phyloP scores from a whole-genome alignment of 2,113 vertebrate species.

The Neolamprologus fasciatus region DNA sequence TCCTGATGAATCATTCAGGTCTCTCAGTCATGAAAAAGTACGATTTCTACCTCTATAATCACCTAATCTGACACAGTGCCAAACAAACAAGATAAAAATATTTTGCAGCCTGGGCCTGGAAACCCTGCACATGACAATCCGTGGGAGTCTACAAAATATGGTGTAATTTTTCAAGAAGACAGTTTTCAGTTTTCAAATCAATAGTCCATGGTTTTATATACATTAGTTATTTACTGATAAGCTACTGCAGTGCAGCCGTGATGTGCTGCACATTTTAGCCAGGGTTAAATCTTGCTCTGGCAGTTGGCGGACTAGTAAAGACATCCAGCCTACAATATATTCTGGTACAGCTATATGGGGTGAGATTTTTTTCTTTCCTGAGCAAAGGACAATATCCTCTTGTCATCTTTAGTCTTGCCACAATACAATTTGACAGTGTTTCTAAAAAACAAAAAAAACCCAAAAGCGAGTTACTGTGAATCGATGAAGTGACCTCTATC shows the following conservation, averaged over 20 bases:
- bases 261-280: background rate
- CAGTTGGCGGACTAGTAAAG: background rate
- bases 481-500: background rate
- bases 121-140: background rate
- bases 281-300: background rate
- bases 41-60: background rate
- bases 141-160: background rate
- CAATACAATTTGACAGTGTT: slow-evolving; percentile 15
- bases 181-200: background rate
- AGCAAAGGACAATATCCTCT: background rate
- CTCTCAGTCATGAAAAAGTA: background rate
- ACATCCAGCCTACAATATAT: background rate
- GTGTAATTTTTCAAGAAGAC: background rate
- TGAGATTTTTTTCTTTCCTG: background rate
- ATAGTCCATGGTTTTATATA: background rate
- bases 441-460: accelerated
- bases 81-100: background rate
- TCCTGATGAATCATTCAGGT: background rate
- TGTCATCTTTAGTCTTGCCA: background rate
- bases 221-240: background rate
- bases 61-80: background rate
- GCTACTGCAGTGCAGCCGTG: background rate
- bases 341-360: background rate
- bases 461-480: background rate
- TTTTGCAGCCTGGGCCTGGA: background rate